Evolutionary conservation across 2,888 invertebrate species (phyloP), one percentile per base, ranked within the genome.

Genomic region (Euzetes globulus): DNA sequence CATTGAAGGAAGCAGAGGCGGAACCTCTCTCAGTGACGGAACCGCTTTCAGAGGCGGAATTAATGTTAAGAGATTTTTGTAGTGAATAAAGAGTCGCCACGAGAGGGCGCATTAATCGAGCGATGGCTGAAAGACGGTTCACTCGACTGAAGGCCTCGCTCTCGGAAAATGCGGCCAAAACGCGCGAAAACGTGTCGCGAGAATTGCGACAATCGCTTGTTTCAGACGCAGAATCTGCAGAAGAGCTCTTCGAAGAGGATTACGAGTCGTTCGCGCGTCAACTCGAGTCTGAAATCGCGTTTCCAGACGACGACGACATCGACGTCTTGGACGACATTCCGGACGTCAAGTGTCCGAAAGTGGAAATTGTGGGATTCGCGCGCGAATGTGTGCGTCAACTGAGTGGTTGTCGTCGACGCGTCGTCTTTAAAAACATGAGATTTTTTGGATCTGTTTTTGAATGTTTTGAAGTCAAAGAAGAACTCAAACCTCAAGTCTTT

Each of bases 101-200:
- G n/a, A n/a, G n/a, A n/a, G 41, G 5, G 41, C 41, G 17, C 47
- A 47, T 15, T 55, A 4, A n/a, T n/a, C n/a, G n/a, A n/a, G n/a
- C n/a, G 13, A 74, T 74, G 74, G 47, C 74, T 11, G 74, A 74
- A 74, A 29, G 74, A 45, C 70, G 74, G 13, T 74, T 74, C 52
- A 74, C 74, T 6, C 70, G 70, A 6, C 29, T 74, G 6, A 74
- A 74, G 41, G 70, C 70, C 13, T 70, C 74, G n/a, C 45, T 73
- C 9, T 73, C 73, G 25, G 55, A 73, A 29, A 73, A 29, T n/a
- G 73, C 73, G 68, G 71, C 74, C 19, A 74, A 74, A 45, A 68
- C 73, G 6, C 73, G 73, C 9, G 73, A 73, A 33, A 73, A 63
- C 7, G 73, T 73, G 11, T 73, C 73, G n/a, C 74, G 74, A 19